Base-by-base conservation (phyloP, 2,888 invertebrate genomes). In the Luperina testacea region DNA sequence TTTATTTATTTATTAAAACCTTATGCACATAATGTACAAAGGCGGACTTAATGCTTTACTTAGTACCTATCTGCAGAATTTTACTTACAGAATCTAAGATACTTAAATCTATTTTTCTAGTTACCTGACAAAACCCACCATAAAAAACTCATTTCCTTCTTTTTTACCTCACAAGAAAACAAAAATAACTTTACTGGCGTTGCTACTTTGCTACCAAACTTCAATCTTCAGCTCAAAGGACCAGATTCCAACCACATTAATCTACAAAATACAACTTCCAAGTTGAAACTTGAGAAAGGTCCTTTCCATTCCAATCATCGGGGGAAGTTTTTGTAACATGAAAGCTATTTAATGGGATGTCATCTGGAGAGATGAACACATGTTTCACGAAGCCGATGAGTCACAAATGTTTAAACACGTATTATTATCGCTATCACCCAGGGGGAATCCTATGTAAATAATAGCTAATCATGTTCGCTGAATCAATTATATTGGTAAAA, bases 261-360 rank as follows among this genome's bases (percentile, higher is more conserved):
- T 51, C 9, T 32, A 53, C 17, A 57, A 15, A 61, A 81, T 45
- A 53, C 42, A 61, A 38, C 61, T 27, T 73, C 15, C 38, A 27
- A 53, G 20, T 67, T 68, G 61, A 61, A 81, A 83, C 71, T 68
- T 63, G 71, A 83, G 83, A 73, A 77, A 53, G 51, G 80, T 45
- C 38, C 59, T 45, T 67, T 74, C 59, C 77, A 63, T 78, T 57
- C 76, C 79, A 76, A 78, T 86, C 78, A 71, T 82, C 75, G 38
- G 61, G 67, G 51, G 32, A 74, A 69, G 68, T 75, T 82, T 84
- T 84, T 82, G 69, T 82, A 61, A 70, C 45, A 59, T 75, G 68
- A 75, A 82, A 84, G 76, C 78, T 78, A 38, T 80, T 72, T 80
- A 81, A 86, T 82, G 73, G 67, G 51, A 57, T 78, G 64, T 70